Conservation (phyloP, 2,113 vertebrate species). For the Cercopithecus mona region DNA sequence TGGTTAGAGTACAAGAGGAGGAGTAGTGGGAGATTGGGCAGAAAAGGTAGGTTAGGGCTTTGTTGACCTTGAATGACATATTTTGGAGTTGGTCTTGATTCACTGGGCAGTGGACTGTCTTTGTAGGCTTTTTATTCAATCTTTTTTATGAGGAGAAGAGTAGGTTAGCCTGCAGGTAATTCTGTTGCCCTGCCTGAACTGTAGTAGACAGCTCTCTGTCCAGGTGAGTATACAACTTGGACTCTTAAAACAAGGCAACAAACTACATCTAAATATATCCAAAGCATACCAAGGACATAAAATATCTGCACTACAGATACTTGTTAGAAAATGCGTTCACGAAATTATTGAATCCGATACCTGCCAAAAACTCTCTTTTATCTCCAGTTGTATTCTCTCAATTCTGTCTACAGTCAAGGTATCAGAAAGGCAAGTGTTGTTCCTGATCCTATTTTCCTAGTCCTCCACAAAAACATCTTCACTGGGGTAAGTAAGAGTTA, state of each 20-base stretch:
- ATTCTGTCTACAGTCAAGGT: not conserved
- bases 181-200: not conserved
- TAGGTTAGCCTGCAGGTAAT: constrained; percentile 18
- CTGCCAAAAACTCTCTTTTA: not conserved
- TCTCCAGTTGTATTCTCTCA: constrained; percentile 9
- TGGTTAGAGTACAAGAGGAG: not conserved
- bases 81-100: constrained; percentile 45
- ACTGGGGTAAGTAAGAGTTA: constrained; percentile 11
- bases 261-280: not conserved
- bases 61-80: constrained; percentile 14
- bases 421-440: constrained; percentile 15
- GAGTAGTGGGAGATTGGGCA: not conserved
- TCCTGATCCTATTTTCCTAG: constrained; percentile 24
- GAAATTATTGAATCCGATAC: not conserved
- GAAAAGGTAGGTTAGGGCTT: not conserved
- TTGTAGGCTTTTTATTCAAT: not conserved
- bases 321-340: not conserved
- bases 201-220: not conserved
- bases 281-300: not conserved
- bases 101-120: not conserved
- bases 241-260: constrained; percentile 35
- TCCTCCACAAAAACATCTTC: not conserved
- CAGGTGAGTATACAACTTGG: not conserved
- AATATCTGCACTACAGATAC: not conserved
- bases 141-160: constrained; percentile 10